These are phyloP conservation scores for Rhinoderma darwinii DNA, from an alignment of 2,113 vertebrate genomes.

Conservation along the genomic window DNA sequence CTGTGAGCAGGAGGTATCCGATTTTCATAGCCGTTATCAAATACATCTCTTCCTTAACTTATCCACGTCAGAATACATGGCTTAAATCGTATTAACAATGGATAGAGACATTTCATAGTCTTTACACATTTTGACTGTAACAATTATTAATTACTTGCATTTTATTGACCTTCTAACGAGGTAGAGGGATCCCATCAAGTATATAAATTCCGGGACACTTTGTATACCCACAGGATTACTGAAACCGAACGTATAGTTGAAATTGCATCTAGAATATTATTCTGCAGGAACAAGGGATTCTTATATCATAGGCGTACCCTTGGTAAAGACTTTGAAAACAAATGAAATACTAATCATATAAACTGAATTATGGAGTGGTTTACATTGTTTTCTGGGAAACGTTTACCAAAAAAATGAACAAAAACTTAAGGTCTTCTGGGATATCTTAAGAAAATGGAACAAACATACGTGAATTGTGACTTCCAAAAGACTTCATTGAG, in stretches of 20 bases:
- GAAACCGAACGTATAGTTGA: not conserved
- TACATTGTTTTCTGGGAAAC: not conserved
- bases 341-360: not conserved
- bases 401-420: not conserved
- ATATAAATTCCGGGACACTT: not conserved
- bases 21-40: conserved; percentile 25
- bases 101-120: conserved; percentile 5
- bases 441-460: not conserved
- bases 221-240: not conserved
- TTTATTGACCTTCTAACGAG: not conserved
- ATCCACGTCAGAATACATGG: not conserved
- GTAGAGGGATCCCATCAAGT: not conserved
- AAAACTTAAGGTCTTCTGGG: not conserved
- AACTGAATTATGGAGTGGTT: conserved; percentile 11
- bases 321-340: not conserved
- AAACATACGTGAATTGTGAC: not conserved
- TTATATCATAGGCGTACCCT: not conserved
- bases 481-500: conserved; percentile 3
- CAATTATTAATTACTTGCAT: not conserved
- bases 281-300: not conserved
- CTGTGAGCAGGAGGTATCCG: conserved; percentile 48
- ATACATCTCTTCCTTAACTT: not conserved
- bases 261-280: not conserved
- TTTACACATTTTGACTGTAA: conserved; percentile 14
- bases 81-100: conserved; percentile 2